phyloP scores from a whole-genome alignment of 2,888 invertebrate genomes.

The Flexamia atlantica region DNA sequence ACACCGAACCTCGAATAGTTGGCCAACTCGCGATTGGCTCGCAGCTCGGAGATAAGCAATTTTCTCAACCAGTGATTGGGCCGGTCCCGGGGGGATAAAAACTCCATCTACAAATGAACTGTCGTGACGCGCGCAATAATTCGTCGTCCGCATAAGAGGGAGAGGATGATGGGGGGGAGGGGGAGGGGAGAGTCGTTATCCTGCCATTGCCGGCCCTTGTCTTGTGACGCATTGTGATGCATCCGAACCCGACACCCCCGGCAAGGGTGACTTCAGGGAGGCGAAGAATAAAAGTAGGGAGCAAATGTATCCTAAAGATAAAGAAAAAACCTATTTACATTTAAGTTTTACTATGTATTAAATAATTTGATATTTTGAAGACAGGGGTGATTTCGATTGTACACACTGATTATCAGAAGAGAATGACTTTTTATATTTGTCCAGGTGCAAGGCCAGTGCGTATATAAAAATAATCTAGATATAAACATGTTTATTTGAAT shows the following conservation, averaged over 20 bases:
- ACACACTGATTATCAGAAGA: too few species aligned
- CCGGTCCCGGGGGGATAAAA: constrained; percentile 81
- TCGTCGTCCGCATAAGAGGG: constrained; percentile 75
- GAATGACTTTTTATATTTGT: too few species aligned
- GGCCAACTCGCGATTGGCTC: constrained; percentile 51
- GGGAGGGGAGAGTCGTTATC: constrained; percentile 46
- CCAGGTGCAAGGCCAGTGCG: too few species aligned
- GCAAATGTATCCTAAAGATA: too few species aligned
- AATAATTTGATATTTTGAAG: too few species aligned
- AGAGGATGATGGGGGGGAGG: constrained; percentile 14
- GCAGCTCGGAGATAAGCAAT: constrained; percentile 79
- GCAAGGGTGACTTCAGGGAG: not conserved
- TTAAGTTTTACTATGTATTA: too few species aligned
- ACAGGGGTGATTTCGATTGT: too few species aligned
- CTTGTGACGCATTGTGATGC: constrained; percentile 38
- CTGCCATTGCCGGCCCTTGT: constrained; percentile 45
- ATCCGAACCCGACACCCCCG: not conserved
- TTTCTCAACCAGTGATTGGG: constrained; percentile 85
- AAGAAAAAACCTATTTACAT: too few species aligned
- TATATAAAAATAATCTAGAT: too few species aligned
- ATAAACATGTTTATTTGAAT: too few species aligned
- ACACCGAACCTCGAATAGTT: constrained; percentile 45
- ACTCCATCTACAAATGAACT: constrained; percentile 86
- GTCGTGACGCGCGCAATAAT: constrained; percentile 85
- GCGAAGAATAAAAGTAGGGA: too few species aligned